Evolutionary conservation across 2,888 invertebrate genomes (phyloP).

Genomic region (Agriopis leucophaearia): DNA sequence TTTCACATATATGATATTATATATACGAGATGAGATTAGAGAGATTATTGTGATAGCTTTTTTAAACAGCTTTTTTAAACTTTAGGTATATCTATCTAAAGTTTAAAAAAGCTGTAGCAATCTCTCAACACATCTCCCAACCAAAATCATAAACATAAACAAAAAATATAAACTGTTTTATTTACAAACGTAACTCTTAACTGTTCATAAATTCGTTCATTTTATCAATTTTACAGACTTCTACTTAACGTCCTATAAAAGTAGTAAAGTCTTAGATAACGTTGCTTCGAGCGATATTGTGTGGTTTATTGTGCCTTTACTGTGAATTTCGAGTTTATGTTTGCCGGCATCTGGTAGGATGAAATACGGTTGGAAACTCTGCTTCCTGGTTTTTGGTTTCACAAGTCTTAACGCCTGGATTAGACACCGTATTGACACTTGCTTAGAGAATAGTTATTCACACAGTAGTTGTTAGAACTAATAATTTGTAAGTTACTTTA

Average conservation of each 20-base stretch:
- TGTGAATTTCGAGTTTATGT: slow-evolving; percentile 23
- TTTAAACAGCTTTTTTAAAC: too few relatives aligned
- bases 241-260: slow-evolving; percentile 36
- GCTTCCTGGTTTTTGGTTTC: not conserved
- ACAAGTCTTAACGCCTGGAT: not conserved
- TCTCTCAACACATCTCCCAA: not conserved
- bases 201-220: slow-evolving; percentile 42
- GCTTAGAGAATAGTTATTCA: not conserved
- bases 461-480: too few relatives aligned
- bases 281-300: slow-evolving; percentile 40
- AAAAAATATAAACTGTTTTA: slow-evolving; percentile 32
- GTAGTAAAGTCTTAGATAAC: slow-evolving; percentile 44
- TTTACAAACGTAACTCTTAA: slow-evolving; percentile 35
- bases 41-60: too few relatives aligned
- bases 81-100: too few relatives aligned
- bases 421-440: not conserved
- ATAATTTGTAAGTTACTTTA: too few relatives aligned
- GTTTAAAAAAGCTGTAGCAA: not conserved
- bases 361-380: slow-evolving; percentile 17
- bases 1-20: too few relatives aligned
- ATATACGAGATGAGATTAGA: too few relatives aligned
- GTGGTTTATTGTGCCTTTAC: slow-evolving; percentile 43
- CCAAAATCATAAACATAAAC: slow-evolving; percentile 21
- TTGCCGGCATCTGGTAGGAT: slow-evolving; percentile 19
- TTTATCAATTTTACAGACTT: slow-evolving; percentile 41